A percentile compares a stretch with the other conserved stretches of the same genome.
These are phyloP conservation scores for Varanus komodoensis DNA, from an alignment of 2,113 vertebrate species.

Conservation along the genomic window DNA sequence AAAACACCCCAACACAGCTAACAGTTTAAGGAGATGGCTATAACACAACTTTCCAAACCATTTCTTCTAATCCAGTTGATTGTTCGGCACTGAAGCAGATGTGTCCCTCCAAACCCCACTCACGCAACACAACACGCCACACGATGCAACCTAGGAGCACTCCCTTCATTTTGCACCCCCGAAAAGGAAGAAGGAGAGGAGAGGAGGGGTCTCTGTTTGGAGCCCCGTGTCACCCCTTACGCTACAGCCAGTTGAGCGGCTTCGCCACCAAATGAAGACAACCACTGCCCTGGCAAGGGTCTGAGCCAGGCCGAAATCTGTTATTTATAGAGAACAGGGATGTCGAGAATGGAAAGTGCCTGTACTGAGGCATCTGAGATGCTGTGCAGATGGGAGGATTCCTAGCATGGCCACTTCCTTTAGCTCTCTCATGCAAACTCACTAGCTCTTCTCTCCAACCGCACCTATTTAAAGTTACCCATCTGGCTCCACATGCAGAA, in stretches of 20 bases:
- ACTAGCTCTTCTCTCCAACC: not conserved
- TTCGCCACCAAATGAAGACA: not conserved
- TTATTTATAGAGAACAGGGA: not conserved
- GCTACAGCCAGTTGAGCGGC: not conserved
- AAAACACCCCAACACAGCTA: too few relatives aligned
- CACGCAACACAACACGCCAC: not conserved
- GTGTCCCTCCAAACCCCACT: not conserved
- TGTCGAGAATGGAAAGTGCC: not conserved
- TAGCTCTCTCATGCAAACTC: not conserved
- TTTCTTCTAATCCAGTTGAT: not conserved
- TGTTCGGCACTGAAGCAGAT: not conserved
- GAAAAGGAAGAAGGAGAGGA: not conserved
- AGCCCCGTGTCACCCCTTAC: not conserved
- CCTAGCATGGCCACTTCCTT: constrained; percentile 3
- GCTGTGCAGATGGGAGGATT: not conserved
- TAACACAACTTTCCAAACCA: not conserved
- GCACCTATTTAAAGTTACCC: constrained; percentile 29
- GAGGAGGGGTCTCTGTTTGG: not conserved
- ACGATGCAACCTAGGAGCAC: not conserved
- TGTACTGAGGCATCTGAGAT: not conserved
- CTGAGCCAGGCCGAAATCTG: not conserved
- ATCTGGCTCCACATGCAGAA: not conserved
- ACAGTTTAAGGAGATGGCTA: not conserved
- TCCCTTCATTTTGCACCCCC: not conserved
- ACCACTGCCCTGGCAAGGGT: not conserved